Conservation (phyloP, 1,140 invertebrate genomes). For the Pseudoatta argentina region DNA sequence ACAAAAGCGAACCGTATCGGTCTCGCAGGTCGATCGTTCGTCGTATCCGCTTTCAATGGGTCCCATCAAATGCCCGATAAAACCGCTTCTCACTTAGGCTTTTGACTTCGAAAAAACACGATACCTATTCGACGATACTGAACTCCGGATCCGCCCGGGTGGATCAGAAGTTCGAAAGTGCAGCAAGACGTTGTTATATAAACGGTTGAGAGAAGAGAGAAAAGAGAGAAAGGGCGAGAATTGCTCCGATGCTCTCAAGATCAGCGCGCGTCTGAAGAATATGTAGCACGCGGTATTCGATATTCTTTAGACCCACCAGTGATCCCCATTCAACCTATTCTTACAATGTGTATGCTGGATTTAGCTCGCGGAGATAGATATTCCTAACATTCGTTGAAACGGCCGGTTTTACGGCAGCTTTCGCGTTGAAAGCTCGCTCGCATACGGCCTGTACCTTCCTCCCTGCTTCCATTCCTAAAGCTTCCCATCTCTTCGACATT, state of each 20-base stretch:
- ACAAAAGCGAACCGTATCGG: slow-evolving; percentile 33
- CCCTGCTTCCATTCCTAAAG: slow-evolving; percentile 21
- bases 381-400: slow-evolving; percentile 80
- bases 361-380: slow-evolving; percentile 77
- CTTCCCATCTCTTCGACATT: slow-evolving; percentile 19
- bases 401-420: slow-evolving; percentile 77
- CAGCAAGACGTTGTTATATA: slow-evolving; percentile 37
- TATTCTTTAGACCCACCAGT: slow-evolving; percentile 72
- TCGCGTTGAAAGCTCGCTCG: slow-evolving; percentile 76
- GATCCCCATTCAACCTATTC: slow-evolving; percentile 77
- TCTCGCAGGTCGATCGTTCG: slow-evolving; percentile 23
- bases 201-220: slow-evolving; percentile 10
- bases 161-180: slow-evolving; percentile 61
- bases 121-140: slow-evolving; percentile 48
- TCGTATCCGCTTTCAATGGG: slow-evolving; percentile 32
- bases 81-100: slow-evolving; percentile 38
- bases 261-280: slow-evolving; percentile 48
- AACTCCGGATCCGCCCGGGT: background rate
- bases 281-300: slow-evolving; percentile 73
- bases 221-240: background rate
- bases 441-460: slow-evolving; percentile 37
- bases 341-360: slow-evolving; percentile 79
- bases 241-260: slow-evolving; percentile 44
- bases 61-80: slow-evolving; percentile 36
- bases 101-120: slow-evolving; percentile 48